phyloP scores from a whole-genome alignment of 2,113 vertebrate species.

The Phocoena phocoena region DNA sequence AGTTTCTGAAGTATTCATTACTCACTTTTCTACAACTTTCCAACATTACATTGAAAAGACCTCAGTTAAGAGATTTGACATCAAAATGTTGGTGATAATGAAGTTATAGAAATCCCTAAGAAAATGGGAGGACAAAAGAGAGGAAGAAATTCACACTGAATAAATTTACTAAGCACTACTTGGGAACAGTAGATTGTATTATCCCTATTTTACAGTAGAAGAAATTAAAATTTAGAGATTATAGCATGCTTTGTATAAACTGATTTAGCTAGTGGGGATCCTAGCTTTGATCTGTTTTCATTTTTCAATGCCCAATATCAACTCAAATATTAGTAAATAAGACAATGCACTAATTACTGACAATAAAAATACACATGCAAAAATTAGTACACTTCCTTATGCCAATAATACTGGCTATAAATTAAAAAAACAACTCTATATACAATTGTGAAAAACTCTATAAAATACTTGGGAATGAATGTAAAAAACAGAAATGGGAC shows the following conservation, averaged over 20 bases:
- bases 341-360: background rate
- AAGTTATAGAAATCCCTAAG: background rate
- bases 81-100: background rate
- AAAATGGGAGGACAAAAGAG: background rate
- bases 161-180: background rate
- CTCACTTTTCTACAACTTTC: background rate
- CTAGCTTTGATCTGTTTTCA: background rate
- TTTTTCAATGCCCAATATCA: background rate
- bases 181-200: background rate
- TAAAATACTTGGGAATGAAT: background rate
- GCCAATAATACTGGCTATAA: background rate
- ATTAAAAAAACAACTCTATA: background rate
- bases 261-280: background rate
- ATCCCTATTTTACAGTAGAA: background rate
- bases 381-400: background rate
- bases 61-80: background rate
- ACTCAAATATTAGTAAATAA: background rate
- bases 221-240: background rate
- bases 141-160: background rate
- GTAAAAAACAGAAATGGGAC: background rate
- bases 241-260: background rate
- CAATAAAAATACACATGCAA: background rate
- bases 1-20: background rate
- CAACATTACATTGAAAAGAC: background rate
- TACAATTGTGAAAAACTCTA: background rate